Percentiles rank a stretch among this genome's conserved stretches.
phyloP scores from a whole-genome alignment of 2,113 vertebrate species.

The Pholis gunnellus region DNA sequence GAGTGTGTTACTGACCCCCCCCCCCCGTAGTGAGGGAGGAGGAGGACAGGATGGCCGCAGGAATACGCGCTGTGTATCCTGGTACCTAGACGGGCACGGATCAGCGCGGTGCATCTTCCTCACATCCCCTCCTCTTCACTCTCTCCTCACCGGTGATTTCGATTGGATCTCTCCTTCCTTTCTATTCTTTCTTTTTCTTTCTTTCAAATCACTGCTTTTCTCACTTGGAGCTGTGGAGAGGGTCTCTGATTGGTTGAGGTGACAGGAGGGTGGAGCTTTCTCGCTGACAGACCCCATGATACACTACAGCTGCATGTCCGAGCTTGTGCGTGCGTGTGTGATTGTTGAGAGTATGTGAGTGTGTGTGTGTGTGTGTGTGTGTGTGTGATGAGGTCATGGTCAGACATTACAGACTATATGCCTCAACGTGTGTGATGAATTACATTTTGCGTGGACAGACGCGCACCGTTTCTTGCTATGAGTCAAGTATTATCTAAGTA shows the following conservation, averaged over 20 bases:
- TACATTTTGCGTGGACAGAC: conserved; percentile 51
- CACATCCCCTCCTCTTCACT: conserved; percentile 10
- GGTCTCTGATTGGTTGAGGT: conserved; percentile 69
- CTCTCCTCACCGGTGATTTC: conserved; percentile 6
- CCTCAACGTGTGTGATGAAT: conserved; percentile 15
- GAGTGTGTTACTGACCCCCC: conserved; percentile 66
- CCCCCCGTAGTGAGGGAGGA: conserved; percentile 32
- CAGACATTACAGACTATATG: neutral
- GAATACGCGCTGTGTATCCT: conserved; percentile 42
- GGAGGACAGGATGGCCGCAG: conserved; percentile 46
- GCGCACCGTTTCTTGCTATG: conserved; percentile 49
- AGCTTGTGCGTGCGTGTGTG: conserved; percentile 48
- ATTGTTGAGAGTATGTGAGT: conserved; percentile 34
- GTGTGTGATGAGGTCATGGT: conserved; percentile 41
- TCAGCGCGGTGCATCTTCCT: conserved; percentile 52
- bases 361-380: conserved; percentile 34
- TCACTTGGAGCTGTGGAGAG: conserved; percentile 49
- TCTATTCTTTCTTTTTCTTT: neutral
- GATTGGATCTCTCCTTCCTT: conserved; percentile 21
- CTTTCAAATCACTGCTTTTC: conserved; percentile 13
- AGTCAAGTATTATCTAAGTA: conserved; percentile 56
- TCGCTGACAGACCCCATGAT: conserved; percentile 37
- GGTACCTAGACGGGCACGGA: conserved; percentile 27
- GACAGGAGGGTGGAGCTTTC: conserved; percentile 63
- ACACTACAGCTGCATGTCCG: conserved; percentile 66